Percentiles rank a stretch among this genome's conserved stretches.
phyloP scores from a whole-genome alignment of 2,113 vertebrate species.

The Alligator sinensis region DNA sequence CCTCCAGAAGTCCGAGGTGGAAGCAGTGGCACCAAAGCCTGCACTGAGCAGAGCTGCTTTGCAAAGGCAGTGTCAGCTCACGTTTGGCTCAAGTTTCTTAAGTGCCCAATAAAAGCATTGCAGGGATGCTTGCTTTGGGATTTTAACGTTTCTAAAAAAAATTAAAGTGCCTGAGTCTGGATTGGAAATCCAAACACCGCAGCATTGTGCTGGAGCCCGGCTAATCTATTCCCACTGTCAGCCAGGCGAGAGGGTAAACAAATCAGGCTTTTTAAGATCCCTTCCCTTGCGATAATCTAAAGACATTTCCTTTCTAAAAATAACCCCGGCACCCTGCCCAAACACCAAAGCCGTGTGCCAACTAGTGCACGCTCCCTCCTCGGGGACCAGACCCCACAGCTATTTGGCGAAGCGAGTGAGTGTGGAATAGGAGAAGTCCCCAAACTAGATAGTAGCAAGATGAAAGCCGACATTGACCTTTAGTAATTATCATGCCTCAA shows the following conservation, averaged over 20 bases:
- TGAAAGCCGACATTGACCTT: neutral
- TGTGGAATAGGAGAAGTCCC: conserved; percentile 3
- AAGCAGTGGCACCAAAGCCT: neutral
- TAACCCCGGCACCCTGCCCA: neutral
- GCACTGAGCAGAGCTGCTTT: neutral
- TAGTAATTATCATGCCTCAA: neutral
- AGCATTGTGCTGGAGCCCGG: neutral
- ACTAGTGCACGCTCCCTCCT: neutral
- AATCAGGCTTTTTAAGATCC: conserved; percentile 15
- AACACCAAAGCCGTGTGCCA: neutral
- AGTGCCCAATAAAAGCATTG: neutral
- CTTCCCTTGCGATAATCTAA: conserved; percentile 5
- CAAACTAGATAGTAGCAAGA: neutral
- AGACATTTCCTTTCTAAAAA: neutral
- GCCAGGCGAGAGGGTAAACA: neutral
- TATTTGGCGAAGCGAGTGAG: conserved; percentile 21
- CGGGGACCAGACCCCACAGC: neutral
- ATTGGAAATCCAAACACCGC: neutral
- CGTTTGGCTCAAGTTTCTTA: neutral
- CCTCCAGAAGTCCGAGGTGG: too few species aligned
- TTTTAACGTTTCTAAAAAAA: neutral
- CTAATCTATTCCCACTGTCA: neutral
- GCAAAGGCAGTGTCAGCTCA: neutral
- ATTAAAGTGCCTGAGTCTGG: neutral
- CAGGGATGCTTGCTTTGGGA: neutral